These are phyloP conservation scores for Sabatieria punctata DNA, from an alignment of 2,888 invertebrate genomes.

Conservation along the genomic window DNA sequence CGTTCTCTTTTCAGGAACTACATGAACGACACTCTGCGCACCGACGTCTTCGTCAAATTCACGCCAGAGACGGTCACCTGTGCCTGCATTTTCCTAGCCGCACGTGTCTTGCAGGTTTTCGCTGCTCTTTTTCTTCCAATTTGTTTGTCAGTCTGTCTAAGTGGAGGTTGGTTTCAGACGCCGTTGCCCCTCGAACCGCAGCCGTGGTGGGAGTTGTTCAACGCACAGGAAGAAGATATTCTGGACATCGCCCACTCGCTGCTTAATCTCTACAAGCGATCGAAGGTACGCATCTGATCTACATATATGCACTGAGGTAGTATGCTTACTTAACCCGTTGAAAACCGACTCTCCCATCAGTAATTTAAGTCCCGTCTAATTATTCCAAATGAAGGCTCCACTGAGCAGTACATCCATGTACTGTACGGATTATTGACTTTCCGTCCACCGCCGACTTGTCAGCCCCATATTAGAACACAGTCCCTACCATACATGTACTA, in stretches of 20 bases:
- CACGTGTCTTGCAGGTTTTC: slow-evolving; percentile 39
- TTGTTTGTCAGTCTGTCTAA: background rate
- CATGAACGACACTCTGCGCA: slow-evolving; percentile 95
- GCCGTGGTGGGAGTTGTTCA: slow-evolving; percentile 27
- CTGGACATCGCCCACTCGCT: slow-evolving; percentile 18
- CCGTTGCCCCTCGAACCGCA: slow-evolving; percentile 20
- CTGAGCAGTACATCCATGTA: no score
- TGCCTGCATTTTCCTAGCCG: slow-evolving; percentile 92
- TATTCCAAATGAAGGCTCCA: no score
- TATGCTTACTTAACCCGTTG: no score
- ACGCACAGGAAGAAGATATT: slow-evolving; percentile 22
- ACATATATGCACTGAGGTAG: no score
- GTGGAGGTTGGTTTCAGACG: slow-evolving; percentile 11
- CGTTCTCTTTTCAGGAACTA: slow-evolving; percentile 53
- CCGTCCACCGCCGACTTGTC: no score
- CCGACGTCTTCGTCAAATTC: slow-evolving; percentile 86
- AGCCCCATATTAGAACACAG: no score
- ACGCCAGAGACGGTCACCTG: slow-evolving; percentile 94
- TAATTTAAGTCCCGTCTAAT: no score
- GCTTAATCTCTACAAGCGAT: slow-evolving; percentile 17
- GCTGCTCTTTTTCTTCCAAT: background rate
- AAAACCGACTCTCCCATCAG: no score
- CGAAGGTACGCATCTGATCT: no score
- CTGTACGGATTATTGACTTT: no score
- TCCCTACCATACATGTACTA: no score